These are phyloP conservation scores for Aythya baeri DNA, from an alignment of 2,113 vertebrate species.

Conservation along the genomic window DNA sequence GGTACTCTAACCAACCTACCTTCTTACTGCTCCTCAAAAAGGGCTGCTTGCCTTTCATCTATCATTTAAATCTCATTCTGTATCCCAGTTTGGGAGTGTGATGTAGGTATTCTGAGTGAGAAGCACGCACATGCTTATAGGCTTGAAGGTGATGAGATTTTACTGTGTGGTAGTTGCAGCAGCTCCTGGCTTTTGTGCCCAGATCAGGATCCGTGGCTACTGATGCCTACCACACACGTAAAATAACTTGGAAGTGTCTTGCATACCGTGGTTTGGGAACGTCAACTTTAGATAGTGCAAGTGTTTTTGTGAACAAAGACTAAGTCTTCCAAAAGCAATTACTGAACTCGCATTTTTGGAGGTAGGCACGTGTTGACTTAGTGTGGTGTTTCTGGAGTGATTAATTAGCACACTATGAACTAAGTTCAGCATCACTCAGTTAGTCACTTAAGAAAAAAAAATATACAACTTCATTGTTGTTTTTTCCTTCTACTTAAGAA, in stretches of 20 bases:
- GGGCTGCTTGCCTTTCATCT: neutral
- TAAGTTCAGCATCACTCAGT: neutral
- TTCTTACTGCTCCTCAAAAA: neutral
- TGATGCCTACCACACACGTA: neutral
- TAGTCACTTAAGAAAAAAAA: neutral
- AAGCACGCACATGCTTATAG: neutral
- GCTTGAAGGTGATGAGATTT: neutral
- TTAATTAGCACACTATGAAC: neutral
- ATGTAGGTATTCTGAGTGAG: neutral
- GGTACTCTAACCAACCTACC: neutral
- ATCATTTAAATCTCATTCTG: neutral
- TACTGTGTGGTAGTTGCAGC: neutral
- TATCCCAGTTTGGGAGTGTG: neutral
- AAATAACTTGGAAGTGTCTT: neutral
- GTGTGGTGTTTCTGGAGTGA: neutral
- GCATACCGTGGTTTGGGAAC: neutral
- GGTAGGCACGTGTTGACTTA: neutral
- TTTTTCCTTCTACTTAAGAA: constrained; percentile 38
- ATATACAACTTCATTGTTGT: neutral
- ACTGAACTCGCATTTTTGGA: neutral
- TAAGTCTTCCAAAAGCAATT: neutral
- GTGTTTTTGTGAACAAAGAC: neutral
- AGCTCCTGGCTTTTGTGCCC: neutral
- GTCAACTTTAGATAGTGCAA: neutral
- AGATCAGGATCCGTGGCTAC: neutral